Evolutionary conservation across 2,888 invertebrate genomes (phyloP), one percentile per base, ranked within the genome.

Genomic region (Eupeodes latifasciatus): DNA sequence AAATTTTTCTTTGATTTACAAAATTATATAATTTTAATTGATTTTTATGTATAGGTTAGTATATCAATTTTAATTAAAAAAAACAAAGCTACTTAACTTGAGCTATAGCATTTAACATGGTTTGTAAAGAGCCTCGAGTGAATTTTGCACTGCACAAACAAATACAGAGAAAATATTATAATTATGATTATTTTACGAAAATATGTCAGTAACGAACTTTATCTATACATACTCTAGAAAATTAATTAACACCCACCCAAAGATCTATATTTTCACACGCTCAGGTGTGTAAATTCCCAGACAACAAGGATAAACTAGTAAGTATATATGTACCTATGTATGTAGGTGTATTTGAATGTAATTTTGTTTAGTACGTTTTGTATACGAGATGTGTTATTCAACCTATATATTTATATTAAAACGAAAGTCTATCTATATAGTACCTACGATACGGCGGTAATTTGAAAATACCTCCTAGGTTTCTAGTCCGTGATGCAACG

Each of bases 271-370:
- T 12, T 44, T 59, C 72, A 51, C 61, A 59, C 55, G 51, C 19
- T 62, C 83, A 84, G 79, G 79, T 84, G 83, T 27, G 44, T 61
- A 47, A 16, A 61, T 84, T 84, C 74, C 79, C 79, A 83, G 67
- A 55, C 12, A 61, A 66, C 49, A n/a, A 51, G 49, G 49, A 27
- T 47, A 9, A 27, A 27, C 7, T 27, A 44, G n/a, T 11, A 16
- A 19, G 10, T 16, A 53, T 1, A 7, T 53, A 55, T 11, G 19
- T 55, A 4, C n/a, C n/a, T n/a, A n/a, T n/a, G n/a, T 16, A 55
- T 19, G 6, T 12, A 57, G 19, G 40, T 40, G 9, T 40, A 40
- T 27, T 27, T 27, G 2, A 27, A 27, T 27, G 9, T 40, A 40
- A 7, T 40, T 40, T 40, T 40, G 40, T 40, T 40, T 40, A 40